Evolutionary conservation across 2,113 vertebrate genomes (phyloP), one percentile per base, ranked within the genome.

Genomic region (Serinus canaria): DNA sequence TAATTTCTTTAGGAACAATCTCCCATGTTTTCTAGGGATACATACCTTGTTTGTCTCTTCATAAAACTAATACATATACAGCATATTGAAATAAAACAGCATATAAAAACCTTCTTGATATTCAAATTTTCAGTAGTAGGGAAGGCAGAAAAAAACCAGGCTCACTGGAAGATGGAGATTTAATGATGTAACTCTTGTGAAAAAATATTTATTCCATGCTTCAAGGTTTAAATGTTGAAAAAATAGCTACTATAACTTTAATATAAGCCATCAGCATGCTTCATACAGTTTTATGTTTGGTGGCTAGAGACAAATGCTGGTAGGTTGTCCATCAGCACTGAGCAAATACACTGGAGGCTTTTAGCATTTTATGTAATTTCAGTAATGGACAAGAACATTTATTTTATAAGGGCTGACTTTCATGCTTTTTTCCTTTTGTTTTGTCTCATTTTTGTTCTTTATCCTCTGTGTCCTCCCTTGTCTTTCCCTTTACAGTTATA

Each of bases 401-500:
- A 63, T 67, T 87, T 92, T 83, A 22, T 88, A 63, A 83, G 27
- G 47, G 12, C 11, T 6, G 21, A 58, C 55, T 91, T 91, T 63
- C 55, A 41, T 83, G 44, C 30, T 66, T 73, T 73, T 82, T 81
- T 44, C 27, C 63, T 88, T 37, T 37, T 37, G 37, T 37, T 37
- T 86, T 85, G 67, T 91, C 75, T 87, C 47, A 66, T 72, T 91
- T 93, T 90, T 90, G 30, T 94, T 90, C 56, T 80, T 90, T 83
- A 77, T 85, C 62, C 35, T 70, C 68, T 74, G 55, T 53, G 62
- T 94, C 59, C 58, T 95, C 82, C 63, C 27, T 37, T 78, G 39
- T 70, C 84, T 77, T 94, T 91, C 78, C 58, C 43, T 83, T 93
- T 91, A 82, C n/a, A 77, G 87, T 83, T 95, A 93, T 85, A 96